Percentiles rank a stretch among this genome's conserved stretches.
Evolutionary conservation across 2,888 invertebrate species (phyloP).

Genomic region (Oscheius sp.): DNA sequence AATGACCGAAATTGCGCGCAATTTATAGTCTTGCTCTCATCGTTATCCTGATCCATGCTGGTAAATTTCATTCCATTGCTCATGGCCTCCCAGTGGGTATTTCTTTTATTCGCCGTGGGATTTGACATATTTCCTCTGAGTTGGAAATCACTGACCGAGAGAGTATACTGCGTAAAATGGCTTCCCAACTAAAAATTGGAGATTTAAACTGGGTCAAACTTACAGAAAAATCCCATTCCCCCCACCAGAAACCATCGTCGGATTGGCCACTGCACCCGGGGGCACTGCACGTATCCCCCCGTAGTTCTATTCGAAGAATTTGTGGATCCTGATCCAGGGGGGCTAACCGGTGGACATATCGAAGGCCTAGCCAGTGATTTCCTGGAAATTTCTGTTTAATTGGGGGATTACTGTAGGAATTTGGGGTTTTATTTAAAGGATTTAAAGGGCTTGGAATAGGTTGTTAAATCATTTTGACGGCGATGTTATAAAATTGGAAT

Average conservation of each 20-base stretch:
- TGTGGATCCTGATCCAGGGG: background rate
- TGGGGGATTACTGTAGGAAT: no score
- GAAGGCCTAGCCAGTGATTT: constrained; percentile 37
- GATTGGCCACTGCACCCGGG: constrained; percentile 15
- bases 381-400: no score
- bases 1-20: constrained; percentile 56
- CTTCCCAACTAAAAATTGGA: constrained; percentile 25
- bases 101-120: background rate
- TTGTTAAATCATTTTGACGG: no score
- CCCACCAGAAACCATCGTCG: constrained; percentile 41
- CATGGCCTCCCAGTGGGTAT: constrained; percentile 35
- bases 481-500: no score
- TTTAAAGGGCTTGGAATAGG: no score
- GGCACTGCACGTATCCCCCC: constrained; percentile 35
- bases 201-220: background rate
- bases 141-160: background rate
- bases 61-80: constrained; percentile 1
- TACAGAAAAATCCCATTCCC: constrained; percentile 37
- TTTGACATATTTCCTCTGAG: constrained; percentile 24
- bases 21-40: constrained; percentile 42
- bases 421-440: no score
- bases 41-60: constrained; percentile 60
- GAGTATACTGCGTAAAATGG: background rate
- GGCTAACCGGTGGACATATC: constrained; percentile 28
- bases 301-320: constrained; percentile 34